Evolutionary conservation across 2,888 invertebrate species (phyloP).

Genomic region (Eucera pruinosa): DNA sequence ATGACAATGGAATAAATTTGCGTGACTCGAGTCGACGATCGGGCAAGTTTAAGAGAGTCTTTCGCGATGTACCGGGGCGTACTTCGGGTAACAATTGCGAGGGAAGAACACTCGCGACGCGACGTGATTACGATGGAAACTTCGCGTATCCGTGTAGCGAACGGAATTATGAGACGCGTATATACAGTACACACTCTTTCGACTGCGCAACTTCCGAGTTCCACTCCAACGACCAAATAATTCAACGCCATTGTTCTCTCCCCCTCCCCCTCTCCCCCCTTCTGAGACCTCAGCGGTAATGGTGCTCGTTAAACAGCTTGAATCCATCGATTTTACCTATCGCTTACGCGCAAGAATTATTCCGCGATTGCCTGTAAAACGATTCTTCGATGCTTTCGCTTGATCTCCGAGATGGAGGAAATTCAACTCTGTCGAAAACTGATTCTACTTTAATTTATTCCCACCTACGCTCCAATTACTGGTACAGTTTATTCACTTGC

Average conservation of each 20-base stretch:
- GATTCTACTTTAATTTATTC: too few species aligned
- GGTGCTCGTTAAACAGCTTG: conserved; percentile 20
- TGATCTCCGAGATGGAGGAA: not conserved
- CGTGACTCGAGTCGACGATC: not conserved
- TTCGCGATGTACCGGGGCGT: conserved; percentile 3
- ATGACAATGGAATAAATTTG: conserved; percentile 47
- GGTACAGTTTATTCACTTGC: too few species aligned
- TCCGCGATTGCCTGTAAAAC: conserved; percentile 4
- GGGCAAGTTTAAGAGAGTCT: conserved; percentile 4
- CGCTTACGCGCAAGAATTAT: conserved; percentile 14
- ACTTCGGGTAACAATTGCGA: conserved; percentile 27
- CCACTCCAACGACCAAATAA: conserved; percentile 4
- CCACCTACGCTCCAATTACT: too few species aligned
- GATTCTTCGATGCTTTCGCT: not conserved
- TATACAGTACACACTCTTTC: conserved; percentile 10
- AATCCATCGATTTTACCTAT: conserved; percentile 20
- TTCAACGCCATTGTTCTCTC: conserved; percentile 13
- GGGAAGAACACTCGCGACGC: conserved; percentile 14
- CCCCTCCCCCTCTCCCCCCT: too few species aligned
- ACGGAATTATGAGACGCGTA: conserved; percentile 22
- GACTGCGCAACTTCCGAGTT: conserved; percentile 9
- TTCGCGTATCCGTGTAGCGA: conserved; percentile 36
- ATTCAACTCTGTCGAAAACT: too few species aligned
- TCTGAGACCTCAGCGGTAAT: conserved; percentile 5
- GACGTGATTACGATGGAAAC: conserved; percentile 38